Conservation (phyloP, 2,888 invertebrate genomes). For the Monochamus alternatus region DNA sequence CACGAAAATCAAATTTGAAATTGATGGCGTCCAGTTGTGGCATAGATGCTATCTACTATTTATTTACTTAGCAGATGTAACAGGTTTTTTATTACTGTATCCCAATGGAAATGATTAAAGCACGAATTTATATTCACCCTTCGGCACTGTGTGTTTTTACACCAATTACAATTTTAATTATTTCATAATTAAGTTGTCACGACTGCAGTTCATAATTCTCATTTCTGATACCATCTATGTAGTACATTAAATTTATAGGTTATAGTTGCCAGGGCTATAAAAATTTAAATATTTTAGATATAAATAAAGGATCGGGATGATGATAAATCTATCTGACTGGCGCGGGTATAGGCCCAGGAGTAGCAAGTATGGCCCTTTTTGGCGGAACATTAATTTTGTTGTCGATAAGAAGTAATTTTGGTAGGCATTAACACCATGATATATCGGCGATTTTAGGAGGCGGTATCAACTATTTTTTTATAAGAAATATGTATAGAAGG, state of each 20-base stretch:
- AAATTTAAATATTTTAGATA: conserved; percentile 19
- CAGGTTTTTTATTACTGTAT: not conserved
- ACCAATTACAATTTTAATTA: conserved; percentile 51
- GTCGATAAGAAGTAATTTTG: too few species aligned
- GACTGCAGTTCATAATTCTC: conserved; percentile 47
- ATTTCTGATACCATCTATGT: conserved; percentile 32
- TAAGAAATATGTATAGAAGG: too few species aligned
- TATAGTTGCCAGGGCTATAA: not conserved
- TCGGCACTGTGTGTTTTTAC: conserved; percentile 46
- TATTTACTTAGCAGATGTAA: conserved; percentile 29
- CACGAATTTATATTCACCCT: conserved; percentile 37
- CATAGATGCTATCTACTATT: conserved; percentile 24
- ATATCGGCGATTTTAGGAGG: too few species aligned
- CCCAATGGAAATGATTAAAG: conserved; percentile 21
- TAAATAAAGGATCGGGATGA: conserved; percentile 19
- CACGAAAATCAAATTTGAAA: conserved; percentile 5
- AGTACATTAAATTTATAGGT: conserved; percentile 10
- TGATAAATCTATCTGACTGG: conserved; percentile 5
- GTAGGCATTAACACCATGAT: too few species aligned
- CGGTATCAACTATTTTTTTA: too few species aligned
- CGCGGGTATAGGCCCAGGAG: not conserved
- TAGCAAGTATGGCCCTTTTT: not conserved
- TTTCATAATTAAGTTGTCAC: conserved; percentile 52
- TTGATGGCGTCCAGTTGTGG: not conserved
- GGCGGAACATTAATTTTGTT: too few species aligned